Evolutionary conservation across 1,140 invertebrate genomes (phyloP), one percentile per base, ranked within the genome.

Genomic region (Nasonia vitripennis): DNA sequence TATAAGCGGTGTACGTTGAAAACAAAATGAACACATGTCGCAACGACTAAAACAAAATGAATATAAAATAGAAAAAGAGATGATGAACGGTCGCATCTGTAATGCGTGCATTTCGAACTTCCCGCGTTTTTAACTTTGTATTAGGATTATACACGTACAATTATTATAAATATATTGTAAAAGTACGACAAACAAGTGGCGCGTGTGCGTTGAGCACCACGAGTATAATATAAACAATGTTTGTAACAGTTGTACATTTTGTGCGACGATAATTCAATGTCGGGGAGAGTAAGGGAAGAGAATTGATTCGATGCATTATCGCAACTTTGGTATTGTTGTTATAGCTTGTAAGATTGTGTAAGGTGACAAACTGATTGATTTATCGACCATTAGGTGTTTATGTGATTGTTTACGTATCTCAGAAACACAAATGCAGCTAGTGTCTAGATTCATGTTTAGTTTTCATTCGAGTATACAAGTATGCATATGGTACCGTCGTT

Each of bases 51-150:
- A 78, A 81, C 85, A 82, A 51, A 34, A 45, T n/a, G 48, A 77
- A 74, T 55, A 67, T 31, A 34, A 84, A 81, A 86, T 20, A 23
- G 48, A 86, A 71, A 20, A n/a, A 20, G 77, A 62, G 77, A 70
- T 45, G 34, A 14, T 73, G 67, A 86, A 37, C 37, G 74, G 37
- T 62, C 48, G 55, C 48, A 62, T 82, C n/a, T 14, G 11, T 48
- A 73, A 73, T 73, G 81, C 71, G 71, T 81, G 81, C 70, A 80
- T 84, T 87, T 86, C 80, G 78, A 91, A 90, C 87, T 91, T 89
- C 84, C 88, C 88, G 90, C 87, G 90, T 91, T 91, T 91, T 90
- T 90, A 91, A 90, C 87, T 89, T 91, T 91, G 83, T 90, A 91
- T 90, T 89, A 89, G 87, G 87, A 89, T 89, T 85, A 88, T 87